These are phyloP conservation scores for Tetropium fuscum DNA, from an alignment of 2,888 invertebrate genomes.

Conservation along the genomic window DNA sequence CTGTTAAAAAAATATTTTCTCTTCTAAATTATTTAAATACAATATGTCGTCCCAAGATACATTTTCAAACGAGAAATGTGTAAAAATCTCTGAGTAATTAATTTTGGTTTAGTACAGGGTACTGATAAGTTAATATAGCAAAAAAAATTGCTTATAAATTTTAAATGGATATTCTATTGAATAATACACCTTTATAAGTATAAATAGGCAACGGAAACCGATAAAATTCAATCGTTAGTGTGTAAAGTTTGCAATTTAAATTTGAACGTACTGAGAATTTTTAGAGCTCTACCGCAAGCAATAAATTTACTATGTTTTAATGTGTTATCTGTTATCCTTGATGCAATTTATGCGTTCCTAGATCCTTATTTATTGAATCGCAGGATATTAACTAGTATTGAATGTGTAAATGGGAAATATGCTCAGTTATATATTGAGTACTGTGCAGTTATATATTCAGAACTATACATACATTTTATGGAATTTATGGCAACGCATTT, in stretches of 20 bases:
- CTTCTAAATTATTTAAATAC: too few relatives aligned
- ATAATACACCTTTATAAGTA: too few relatives aligned
- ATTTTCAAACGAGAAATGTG: too few relatives aligned
- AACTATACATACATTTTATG: conserved; percentile 38
- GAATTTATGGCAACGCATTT: conserved; percentile 44
- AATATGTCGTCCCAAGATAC: too few relatives aligned
- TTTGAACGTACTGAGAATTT: neutral
- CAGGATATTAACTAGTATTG: conserved; percentile 2
- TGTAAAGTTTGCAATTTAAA: neutral
- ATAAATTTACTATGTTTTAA: conserved; percentile 4
- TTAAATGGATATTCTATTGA: too few relatives aligned
- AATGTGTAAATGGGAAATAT: conserved; percentile 7
- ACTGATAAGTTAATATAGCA: too few relatives aligned
- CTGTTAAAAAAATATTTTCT: too few relatives aligned
- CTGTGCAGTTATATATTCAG: conserved; percentile 37
- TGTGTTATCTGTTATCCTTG: neutral
- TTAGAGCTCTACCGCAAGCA: neutral
- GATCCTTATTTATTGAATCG: conserved; percentile 19
- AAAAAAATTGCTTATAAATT: too few relatives aligned
- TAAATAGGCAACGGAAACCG: too few relatives aligned
- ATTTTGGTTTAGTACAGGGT: too few relatives aligned
- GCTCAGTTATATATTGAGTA: conserved; percentile 16
- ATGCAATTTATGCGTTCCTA: conserved; percentile 13
- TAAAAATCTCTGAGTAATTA: too few relatives aligned
- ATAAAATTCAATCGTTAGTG: too few relatives aligned